Base-by-base conservation (phyloP, 2,888 invertebrate genomes). In the Anoplius nigerrimus region DNA sequence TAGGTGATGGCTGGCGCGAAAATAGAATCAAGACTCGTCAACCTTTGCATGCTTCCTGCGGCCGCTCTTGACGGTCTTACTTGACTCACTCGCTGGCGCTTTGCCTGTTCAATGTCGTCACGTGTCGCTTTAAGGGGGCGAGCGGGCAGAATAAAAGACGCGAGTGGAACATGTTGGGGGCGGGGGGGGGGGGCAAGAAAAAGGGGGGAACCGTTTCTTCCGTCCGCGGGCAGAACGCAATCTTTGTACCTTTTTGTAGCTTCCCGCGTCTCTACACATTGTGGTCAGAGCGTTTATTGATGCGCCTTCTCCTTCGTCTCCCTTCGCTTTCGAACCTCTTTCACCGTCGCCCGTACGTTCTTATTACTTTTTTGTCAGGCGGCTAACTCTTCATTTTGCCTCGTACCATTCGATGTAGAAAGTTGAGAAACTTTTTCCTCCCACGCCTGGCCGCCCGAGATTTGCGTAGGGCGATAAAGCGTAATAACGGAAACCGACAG, bases 101-200 rank as follows among this genome's bases (percentile, higher is more conserved):
- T 18, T 77, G 77, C 77, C 77, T 55, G 69, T 21, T 58, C 54
- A 54, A 52, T 71, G 78, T 73, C 77, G 78, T 77, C 77, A 71
- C 71, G 54, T 42, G 58, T 60, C 57, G 56, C 57, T 66, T 51
- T 21, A 51, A 71, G 62, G 60, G 57, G 52, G 42, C 16, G 52
- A 57, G 48, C 15, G 48, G 48, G 15, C 11, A 48, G 20, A 48
- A 34, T 34, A 4, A 48, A 8, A 48, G 4, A 16, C 48, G 3
- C 53, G 45, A 55, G n/a, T n/a, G n/a, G n/a, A n/a, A n/a, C n/a
- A n/a, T n/a, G n/a, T n/a, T n/a, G n/a, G n/a, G n/a, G n/a, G n/a
- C n/a, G n/a, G n/a, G 55, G 56, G 66, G 66, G 24, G 52, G 60
- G 57, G 20, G 18, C 21, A 56, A 8, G 46, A n/a, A 51, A 69